phyloP scores from a whole-genome alignment of 1,140 invertebrate genomes.

The Eurosta solidaginis region DNA sequence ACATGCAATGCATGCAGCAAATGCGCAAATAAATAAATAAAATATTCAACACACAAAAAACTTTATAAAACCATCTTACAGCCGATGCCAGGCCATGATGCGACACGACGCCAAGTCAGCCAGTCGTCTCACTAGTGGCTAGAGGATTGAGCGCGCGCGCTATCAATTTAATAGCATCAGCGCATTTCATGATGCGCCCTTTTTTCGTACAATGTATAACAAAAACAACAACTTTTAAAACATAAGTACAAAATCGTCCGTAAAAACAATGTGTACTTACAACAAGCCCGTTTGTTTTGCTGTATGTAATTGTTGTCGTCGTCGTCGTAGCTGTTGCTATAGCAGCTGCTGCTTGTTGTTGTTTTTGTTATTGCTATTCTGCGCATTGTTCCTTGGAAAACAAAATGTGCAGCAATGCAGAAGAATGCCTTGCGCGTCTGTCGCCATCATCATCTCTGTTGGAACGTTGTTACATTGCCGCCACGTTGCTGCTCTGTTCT shows the following conservation, averaged over 20 bases:
- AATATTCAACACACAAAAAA: not conserved
- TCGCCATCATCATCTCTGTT: not conserved
- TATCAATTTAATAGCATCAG: constrained; percentile 28
- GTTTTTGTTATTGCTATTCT: not conserved
- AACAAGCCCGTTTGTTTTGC: not conserved
- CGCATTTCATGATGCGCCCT: constrained; percentile 24
- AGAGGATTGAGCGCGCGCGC: constrained; percentile 10
- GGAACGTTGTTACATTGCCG: not conserved
- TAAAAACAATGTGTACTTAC: not conserved
- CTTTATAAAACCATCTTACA: not conserved
- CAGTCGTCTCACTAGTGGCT: not conserved
- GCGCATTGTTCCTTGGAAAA: constrained; percentile 24
- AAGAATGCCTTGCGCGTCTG: constrained; percentile 14
- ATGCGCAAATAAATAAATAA: not conserved
- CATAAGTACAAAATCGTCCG: not conserved
- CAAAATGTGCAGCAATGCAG: constrained; percentile 1
- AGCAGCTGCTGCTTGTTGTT: no score
- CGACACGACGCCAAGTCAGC: not conserved
- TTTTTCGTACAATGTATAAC: not conserved
- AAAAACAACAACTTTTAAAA: not conserved
- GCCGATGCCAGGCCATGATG: not conserved
- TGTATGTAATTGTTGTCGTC: constrained; percentile 17
- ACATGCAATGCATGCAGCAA: constrained; percentile 11
- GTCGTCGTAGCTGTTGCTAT: not conserved
- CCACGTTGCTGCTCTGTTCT: not conserved